These are phyloP conservation scores for Desmophyllum pertusum DNA, from an alignment of 92 coral and sea anemone genomes.

Conservation along the genomic window DNA sequence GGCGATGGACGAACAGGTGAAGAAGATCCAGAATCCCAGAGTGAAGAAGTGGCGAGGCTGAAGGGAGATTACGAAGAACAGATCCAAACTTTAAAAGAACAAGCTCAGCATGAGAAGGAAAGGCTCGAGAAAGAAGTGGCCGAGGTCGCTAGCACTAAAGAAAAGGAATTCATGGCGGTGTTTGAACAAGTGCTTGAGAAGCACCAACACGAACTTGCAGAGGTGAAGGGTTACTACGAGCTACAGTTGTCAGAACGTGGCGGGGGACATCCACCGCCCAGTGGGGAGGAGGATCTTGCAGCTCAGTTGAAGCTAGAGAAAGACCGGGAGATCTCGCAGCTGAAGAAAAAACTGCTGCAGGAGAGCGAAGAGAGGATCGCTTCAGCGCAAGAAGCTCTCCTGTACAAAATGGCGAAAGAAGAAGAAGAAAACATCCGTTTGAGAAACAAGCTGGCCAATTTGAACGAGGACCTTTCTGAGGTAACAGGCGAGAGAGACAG, in stretches of 20 bases:
- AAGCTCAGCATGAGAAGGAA: conserved; percentile 60
- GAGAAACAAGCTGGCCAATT: conserved; percentile 55
- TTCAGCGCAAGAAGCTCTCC: conserved; percentile 68
- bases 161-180: conserved; percentile 70
- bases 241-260: conserved; percentile 39
- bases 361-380: conserved; percentile 88
- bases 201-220: conserved; percentile 68
- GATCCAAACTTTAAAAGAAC: conserved; percentile 72
- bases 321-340: conserved; percentile 57
- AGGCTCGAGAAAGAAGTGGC: conserved; percentile 63
- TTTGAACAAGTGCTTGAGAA: conserved; percentile 68
- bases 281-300: conserved; percentile 17
- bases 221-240: conserved; percentile 53
- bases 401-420: conserved; percentile 67
- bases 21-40: conserved; percentile 34
- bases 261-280: background rate
- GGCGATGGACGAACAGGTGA: conserved; percentile 5
- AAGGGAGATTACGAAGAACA: conserved; percentile 69
- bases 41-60: conserved; percentile 39
- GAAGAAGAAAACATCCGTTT: conserved; percentile 77
- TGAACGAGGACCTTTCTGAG: conserved; percentile 63
- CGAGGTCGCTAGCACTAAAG: conserved; percentile 62
- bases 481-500: conserved; percentile 75
- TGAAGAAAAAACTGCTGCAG: conserved; percentile 61
- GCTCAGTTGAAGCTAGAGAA: conserved; percentile 63